A percentile compares a stretch with the other conserved stretches of the same genome.
Evolutionary conservation across 2,113 vertebrate species (phyloP).

Genomic region (Galemys pyrenaicus): DNA sequence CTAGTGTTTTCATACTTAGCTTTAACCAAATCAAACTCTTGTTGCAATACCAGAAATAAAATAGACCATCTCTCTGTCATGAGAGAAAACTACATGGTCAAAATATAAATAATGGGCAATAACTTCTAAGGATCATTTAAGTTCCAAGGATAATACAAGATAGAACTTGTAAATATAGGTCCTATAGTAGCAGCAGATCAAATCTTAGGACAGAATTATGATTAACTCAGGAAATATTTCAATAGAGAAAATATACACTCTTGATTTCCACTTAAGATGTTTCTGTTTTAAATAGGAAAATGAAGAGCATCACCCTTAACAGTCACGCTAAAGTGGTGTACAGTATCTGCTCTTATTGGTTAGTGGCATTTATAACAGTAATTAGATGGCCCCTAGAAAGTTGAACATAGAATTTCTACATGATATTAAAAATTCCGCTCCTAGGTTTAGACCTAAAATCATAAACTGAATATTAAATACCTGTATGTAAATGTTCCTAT

Average conservation of each 20-base stretch:
- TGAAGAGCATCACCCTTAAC: background rate
- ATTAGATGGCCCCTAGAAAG: background rate
- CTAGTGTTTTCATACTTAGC: background rate
- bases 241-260: background rate
- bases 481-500: background rate
- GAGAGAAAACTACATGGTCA: background rate
- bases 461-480: background rate
- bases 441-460: background rate
- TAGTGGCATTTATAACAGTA: background rate
- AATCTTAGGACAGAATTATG: background rate
- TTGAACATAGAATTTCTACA: background rate
- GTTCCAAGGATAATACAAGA: background rate
- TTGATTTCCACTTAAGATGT: background rate
- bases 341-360: background rate
- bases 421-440: background rate
- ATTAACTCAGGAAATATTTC: background rate
- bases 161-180: background rate
- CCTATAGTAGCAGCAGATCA: background rate
- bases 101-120: background rate
- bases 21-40: background rate
- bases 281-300: constrained; percentile 31
- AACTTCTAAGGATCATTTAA: background rate
- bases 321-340: background rate
- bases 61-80: background rate
- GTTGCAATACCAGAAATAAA: background rate